These are phyloP conservation scores for Probosciger aterrimus DNA, from an alignment of 2,113 vertebrate genomes.

Conservation along the genomic window DNA sequence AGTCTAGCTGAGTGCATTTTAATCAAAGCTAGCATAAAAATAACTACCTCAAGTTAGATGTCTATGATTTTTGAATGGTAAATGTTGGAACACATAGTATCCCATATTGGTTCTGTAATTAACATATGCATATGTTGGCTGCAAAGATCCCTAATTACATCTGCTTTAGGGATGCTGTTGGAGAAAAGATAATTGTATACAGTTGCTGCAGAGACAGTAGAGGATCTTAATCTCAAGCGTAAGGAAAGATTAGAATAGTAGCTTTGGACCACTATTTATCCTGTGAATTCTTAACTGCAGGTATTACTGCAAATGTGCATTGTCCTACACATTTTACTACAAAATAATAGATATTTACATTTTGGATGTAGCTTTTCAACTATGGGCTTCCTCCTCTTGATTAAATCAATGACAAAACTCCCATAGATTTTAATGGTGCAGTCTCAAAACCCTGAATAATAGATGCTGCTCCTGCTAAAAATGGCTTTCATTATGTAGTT, in stretches of 20 bases:
- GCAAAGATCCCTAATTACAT: slow-evolving; percentile 68
- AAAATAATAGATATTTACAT: not conserved
- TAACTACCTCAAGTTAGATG: slow-evolving; percentile 42
- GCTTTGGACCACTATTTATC: slow-evolving; percentile 7
- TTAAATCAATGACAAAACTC: not conserved
- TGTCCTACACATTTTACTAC: not conserved
- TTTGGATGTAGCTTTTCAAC: not conserved
- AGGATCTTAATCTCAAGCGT: slow-evolving; percentile 39
- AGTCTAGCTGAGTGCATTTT: not conserved
- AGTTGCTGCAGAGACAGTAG: slow-evolving; percentile 63
- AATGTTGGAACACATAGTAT: slow-evolving; percentile 73
- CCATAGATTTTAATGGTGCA: not conserved
- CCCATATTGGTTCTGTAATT: slow-evolving; percentile 79
- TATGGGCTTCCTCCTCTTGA: not conserved
- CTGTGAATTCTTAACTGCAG: slow-evolving; percentile 27
- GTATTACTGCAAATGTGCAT: slow-evolving; percentile 17
- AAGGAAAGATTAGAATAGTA: slow-evolving; percentile 42
- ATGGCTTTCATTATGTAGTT: not conserved
- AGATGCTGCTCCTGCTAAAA: not conserved
- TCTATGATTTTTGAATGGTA: not conserved
- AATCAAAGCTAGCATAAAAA: slow-evolving; percentile 36
- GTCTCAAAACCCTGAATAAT: not conserved
- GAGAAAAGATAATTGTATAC: slow-evolving; percentile 64
- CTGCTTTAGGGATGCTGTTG: slow-evolving; percentile 69
- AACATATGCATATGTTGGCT: slow-evolving; percentile 74